Evolutionary conservation across 2,888 invertebrate genomes (phyloP).

Genomic region (Pandemis cinnamomeana): DNA sequence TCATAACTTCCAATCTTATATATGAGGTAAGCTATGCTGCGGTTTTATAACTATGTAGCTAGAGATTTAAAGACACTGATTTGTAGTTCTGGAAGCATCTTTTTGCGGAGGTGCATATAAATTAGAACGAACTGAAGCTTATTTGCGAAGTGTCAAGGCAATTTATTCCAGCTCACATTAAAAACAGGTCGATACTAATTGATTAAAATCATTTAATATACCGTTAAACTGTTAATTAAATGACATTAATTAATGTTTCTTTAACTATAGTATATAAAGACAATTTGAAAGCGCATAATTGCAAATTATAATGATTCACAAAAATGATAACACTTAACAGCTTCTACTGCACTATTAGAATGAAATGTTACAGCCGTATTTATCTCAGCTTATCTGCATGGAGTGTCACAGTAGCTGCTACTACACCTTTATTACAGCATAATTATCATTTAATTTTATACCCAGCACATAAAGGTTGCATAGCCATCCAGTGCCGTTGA

Average conservation of each 20-base stretch:
- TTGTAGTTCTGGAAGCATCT: neutral
- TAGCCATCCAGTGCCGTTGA: conserved; percentile 31
- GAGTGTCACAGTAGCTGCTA: conserved; percentile 1
- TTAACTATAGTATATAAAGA: too few relatives aligned
- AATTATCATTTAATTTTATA: conserved; percentile 26
- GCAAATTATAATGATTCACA: neutral
- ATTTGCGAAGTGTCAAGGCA: too few relatives aligned
- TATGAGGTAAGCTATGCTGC: neutral
- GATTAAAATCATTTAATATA: too few relatives aligned
- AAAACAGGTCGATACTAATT: neutral
- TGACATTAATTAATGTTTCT: too few relatives aligned
- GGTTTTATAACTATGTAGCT: neutral
- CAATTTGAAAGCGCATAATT: neutral
- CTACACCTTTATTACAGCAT: conserved; percentile 1
- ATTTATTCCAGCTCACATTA: neutral
- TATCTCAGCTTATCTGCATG: neutral
- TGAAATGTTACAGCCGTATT: conserved; percentile 1
- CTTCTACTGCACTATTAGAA: neutral
- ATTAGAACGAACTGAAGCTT: too few relatives aligned
- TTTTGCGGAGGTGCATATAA: neutral
- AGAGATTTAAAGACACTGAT: neutral
- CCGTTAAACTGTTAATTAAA: too few relatives aligned
- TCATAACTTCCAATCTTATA: neutral
- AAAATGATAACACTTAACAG: neutral
- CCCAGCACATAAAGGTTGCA: conserved; percentile 26